phyloP scores from a whole-genome alignment of 2,797 vertebrate genomes.

The Malacoraja senta region DNA sequence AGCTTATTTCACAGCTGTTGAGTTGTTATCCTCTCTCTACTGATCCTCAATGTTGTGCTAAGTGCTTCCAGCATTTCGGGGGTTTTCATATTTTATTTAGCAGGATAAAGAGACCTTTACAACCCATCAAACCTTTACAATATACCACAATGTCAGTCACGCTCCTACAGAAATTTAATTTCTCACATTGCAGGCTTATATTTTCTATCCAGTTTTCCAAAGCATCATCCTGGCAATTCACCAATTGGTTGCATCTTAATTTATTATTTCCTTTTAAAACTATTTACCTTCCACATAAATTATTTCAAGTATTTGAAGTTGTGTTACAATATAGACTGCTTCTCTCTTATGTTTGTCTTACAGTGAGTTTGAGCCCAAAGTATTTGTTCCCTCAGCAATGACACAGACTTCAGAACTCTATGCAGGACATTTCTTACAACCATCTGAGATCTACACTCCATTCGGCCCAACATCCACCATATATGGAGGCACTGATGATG shows the following conservation, averaged over 20 bases:
- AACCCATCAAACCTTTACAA: background rate
- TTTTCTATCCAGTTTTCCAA: background rate
- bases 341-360: background rate
- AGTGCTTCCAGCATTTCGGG: too few species aligned
- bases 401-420: constrained; percentile 43
- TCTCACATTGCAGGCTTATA: background rate
- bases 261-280: background rate
- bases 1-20: background rate
- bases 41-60: too few species aligned
- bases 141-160: background rate
- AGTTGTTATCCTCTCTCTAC: too few species aligned
- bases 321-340: background rate
- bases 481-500: constrained; percentile 52
- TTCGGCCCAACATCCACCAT: background rate
- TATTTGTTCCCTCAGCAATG: constrained; percentile 44
- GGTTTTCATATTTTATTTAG: too few species aligned
- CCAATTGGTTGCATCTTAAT: background rate
- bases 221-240: background rate
- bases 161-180: background rate
- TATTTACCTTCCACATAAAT: background rate
- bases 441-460: constrained; percentile 42
- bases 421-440: constrained; percentile 54
- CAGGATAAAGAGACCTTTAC: background rate
- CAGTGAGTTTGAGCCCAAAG: constrained; percentile 17
- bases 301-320: background rate